A percentile compares a stretch with the other conserved stretches of the same genome.
Conservation (phyloP, 1,140 invertebrate genomes). For the Drosophila kikkawai region DNA sequence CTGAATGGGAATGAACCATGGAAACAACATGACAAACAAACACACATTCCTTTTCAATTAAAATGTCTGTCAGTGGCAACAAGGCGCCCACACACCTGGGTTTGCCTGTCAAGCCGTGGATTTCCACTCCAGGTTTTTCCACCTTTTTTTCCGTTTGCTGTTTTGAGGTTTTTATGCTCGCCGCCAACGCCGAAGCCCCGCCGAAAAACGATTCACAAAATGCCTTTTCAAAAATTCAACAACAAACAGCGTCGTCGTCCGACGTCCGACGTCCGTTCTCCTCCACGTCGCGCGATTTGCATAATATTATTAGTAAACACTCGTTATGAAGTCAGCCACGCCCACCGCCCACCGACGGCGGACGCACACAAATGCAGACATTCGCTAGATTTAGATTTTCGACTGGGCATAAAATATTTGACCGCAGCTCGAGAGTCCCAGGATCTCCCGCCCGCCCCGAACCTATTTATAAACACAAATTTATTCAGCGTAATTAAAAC, state of each 20-base stretch:
- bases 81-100: constrained; percentile 59
- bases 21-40: constrained; percentile 35
- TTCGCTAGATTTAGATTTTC: constrained; percentile 79
- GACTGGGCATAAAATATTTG: constrained; percentile 80
- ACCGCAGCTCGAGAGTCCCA: constrained; percentile 68
- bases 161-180: constrained; percentile 19
- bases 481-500: constrained; percentile 84
- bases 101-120: constrained; percentile 63
- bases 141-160: constrained; percentile 14
- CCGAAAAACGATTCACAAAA: constrained; percentile 74
- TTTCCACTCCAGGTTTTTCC: constrained; percentile 30
- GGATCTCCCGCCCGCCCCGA: constrained; percentile 10
- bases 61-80: constrained; percentile 68
- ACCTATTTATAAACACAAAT: constrained; percentile 83
- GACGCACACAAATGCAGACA: constrained; percentile 68
- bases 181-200: constrained; percentile 2
- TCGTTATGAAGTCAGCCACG: constrained; percentile 78
- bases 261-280: constrained; percentile 2
- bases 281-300: constrained; percentile 63
- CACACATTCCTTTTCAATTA: constrained; percentile 79
- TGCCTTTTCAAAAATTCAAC: constrained; percentile 81
- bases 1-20: constrained; percentile 31
- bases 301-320: constrained; percentile 84
- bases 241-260: constrained; percentile 39
- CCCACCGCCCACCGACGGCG: neutral